phyloP scores from a whole-genome alignment of 30 jellyfish, hydroid and myxozoan genomes.

The Sanderia malayensis region DNA sequence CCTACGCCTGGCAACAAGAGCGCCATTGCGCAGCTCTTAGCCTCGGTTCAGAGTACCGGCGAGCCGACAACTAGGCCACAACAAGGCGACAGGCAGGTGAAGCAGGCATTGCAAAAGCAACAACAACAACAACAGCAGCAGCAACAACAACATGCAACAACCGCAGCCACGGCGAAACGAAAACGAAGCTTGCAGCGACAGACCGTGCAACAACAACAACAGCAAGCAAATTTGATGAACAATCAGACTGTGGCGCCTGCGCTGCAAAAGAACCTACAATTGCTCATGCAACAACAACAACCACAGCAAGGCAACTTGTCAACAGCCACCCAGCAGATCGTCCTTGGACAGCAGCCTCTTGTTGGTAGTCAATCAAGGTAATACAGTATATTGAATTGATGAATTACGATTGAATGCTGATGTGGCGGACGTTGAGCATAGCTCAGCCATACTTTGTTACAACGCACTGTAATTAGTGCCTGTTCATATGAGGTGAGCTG shows the following conservation, averaged over 20 bases:
- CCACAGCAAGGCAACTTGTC: slow-evolving; percentile 59
- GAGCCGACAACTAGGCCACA: slow-evolving; percentile 43
- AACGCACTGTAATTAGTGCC: too few species aligned
- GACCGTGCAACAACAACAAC: slow-evolving; percentile 38
- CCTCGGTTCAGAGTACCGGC: slow-evolving; percentile 46
- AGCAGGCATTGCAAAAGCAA: slow-evolving; percentile 31
- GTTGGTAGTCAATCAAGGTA: slow-evolving; percentile 53
- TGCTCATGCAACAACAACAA: slow-evolving; percentile 64
- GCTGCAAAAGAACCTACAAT: slow-evolving; percentile 50
- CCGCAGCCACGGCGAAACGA: slow-evolving; percentile 35
- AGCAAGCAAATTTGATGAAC: too few species aligned
- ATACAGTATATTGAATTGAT: too few species aligned
- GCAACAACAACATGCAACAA: slow-evolving; percentile 19
- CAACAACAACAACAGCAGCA: slow-evolving; percentile 31
- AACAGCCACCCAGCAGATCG: slow-evolving; percentile 42
- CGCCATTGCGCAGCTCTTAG: slow-evolving; percentile 63
- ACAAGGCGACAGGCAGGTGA: slow-evolving; percentile 39
- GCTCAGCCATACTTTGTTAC: too few species aligned
- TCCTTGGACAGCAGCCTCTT: slow-evolving; percentile 64
- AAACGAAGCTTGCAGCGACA: slow-evolving; percentile 47
- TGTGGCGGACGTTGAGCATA: too few species aligned
- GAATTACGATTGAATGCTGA: too few species aligned
- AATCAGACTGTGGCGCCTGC: slow-evolving; percentile 48
- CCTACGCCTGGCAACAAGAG: slow-evolving; percentile 73
- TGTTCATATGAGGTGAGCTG: too few species aligned